phyloP scores from a whole-genome alignment of 35 echinoderm and acorn worm genomes.

The Lytechinus variegatus region DNA sequence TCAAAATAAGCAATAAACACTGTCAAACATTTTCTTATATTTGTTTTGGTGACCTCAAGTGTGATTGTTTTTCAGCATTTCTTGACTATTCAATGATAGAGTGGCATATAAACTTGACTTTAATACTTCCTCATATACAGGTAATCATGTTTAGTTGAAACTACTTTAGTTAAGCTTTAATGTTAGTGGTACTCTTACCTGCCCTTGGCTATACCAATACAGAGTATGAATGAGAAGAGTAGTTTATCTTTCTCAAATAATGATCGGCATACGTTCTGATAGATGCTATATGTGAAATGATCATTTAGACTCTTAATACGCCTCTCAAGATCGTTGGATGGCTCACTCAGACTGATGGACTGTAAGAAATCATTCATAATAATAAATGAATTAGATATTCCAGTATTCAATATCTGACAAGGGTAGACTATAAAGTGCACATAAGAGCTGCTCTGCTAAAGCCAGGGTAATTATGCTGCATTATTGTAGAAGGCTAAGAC shows the following conservation, averaged over 20 bases:
- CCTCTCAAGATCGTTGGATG: slow-evolving; percentile 74
- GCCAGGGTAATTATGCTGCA: too few relatives aligned
- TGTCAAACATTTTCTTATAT: too few relatives aligned
- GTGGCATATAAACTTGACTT: too few relatives aligned
- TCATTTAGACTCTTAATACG: slow-evolving; percentile 88
- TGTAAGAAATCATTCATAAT: slow-evolving; percentile 1
- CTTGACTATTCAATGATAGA: too few relatives aligned
- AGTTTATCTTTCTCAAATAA: slow-evolving; percentile 98
- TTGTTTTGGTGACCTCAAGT: too few relatives aligned
- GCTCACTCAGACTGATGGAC: slow-evolving; percentile 83
- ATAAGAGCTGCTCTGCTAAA: too few relatives aligned
- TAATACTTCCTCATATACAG: too few relatives aligned
- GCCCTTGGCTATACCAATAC: slow-evolving; percentile 93
- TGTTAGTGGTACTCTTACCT: slow-evolving; percentile 55
- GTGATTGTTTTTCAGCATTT: too few relatives aligned
- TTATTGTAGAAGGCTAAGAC: too few relatives aligned
- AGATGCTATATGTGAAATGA: slow-evolving; percentile 95
- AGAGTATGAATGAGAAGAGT: slow-evolving; percentile 93
- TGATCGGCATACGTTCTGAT: slow-evolving; percentile 95
- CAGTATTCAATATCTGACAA: background rate
- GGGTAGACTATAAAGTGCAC: background rate
- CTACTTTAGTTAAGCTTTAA: too few relatives aligned
- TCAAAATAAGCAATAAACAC: too few relatives aligned
- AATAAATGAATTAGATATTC: background rate
- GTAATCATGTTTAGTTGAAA: too few relatives aligned